These are phyloP conservation scores for Mylabris phalerata DNA, from an alignment of 1,140 invertebrate species.

Conservation along the genomic window DNA sequence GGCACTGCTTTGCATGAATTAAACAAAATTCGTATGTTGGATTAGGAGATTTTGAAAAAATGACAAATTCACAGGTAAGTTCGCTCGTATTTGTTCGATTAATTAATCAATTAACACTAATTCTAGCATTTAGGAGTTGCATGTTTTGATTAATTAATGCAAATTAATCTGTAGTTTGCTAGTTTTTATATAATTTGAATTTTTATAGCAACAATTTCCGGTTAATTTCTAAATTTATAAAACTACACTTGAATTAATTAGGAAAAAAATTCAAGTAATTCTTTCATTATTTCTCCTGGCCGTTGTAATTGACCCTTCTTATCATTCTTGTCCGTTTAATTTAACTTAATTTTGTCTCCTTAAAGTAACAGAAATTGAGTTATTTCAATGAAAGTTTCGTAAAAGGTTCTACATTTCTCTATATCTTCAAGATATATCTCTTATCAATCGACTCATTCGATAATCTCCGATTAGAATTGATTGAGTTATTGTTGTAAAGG, in stretches of 20 bases:
- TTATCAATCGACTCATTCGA: too few species aligned
- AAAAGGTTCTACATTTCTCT: background rate
- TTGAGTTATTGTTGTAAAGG: too few species aligned
- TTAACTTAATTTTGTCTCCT: background rate
- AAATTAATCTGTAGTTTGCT: too few species aligned
- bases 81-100: background rate
- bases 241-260: background rate
- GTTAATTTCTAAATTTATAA: too few species aligned
- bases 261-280: background rate
- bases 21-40: too few species aligned
- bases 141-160: too few species aligned
- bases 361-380: background rate
- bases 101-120: too few species aligned
- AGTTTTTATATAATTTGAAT: too few species aligned
- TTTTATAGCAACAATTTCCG: too few species aligned
- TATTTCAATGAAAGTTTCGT: background rate
- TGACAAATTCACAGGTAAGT: slow-evolving; percentile 19
- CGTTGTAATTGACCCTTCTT: background rate
- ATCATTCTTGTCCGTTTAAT: background rate
- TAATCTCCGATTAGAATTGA: too few species aligned
- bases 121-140: too few species aligned
- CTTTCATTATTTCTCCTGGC: background rate
- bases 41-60: slow-evolving; percentile 2
- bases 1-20: slow-evolving; percentile 11
- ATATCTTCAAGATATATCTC: too few species aligned